Evolutionary conservation across 2,888 invertebrate species (phyloP), one percentile per base, ranked within the genome.

Genomic region (Ceraclea dissimilis): DNA sequence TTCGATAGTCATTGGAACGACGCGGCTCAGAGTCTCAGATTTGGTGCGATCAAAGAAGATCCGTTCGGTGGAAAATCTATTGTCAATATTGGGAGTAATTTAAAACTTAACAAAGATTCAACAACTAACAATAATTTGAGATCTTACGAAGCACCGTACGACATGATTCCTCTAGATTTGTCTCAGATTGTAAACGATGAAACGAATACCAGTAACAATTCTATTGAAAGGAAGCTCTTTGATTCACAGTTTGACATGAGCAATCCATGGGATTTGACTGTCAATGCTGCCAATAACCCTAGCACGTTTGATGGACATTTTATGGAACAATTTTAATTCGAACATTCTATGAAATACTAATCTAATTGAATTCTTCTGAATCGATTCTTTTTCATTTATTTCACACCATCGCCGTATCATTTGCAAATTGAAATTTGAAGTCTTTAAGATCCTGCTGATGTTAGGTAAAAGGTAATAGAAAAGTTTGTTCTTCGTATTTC

Each of bases 221-320:
- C 18, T 6, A 11, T 17, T 17, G 26, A 49, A 6, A 49, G 49
- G 26, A 22, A 16, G 11, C 26, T 49, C 5, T 19, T 47, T 17
- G 26, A 49, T n/a, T 5, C 49, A 5, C 22, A 49, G 8, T 49
- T 49, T 22, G 49, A 26, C 26, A 26, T 49, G 49, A 13, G 19
- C 2, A 49, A 49, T 17, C 49, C 49, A 22, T 49, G 49, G 49
- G 49, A 49, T 26, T 26, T 49, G 22, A 49, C 49, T 21, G 20
- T 49, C 19, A 49, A 26, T 20, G 47, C n/a, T 13, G 2, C 13
- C 5, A 4, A 39, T 13, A 39, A 39, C 13, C 4, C n/a, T 13
- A 46, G 18, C 20, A 20, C 19, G 2, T 10, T 11, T n/a, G 20
- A 19, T 18, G 18, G 18, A 6, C 11, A 46, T 46, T 19, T 19